Percentiles rank a stretch among this genome's conserved stretches.
Conservation (phyloP, 1,140 invertebrate genomes). For the Dryas iulia region DNA sequence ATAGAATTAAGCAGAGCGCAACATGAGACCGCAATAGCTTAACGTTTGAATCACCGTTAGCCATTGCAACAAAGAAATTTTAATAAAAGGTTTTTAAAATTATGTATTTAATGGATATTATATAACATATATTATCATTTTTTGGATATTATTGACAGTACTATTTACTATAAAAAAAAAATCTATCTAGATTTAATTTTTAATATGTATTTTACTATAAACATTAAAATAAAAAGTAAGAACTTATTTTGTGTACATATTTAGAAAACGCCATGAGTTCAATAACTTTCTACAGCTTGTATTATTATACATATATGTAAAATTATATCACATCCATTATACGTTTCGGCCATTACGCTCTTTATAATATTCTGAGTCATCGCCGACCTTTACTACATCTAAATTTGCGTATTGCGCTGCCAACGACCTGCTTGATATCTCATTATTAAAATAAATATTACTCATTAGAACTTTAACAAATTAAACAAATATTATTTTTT, state of each 20-base stretch:
- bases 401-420: conserved; percentile 56
- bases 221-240: no score
- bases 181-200: no score
- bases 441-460: not conserved
- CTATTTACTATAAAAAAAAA: no score
- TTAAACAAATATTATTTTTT: no score
- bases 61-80: conserved; percentile 1
- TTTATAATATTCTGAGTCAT: conserved; percentile 47
- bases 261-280: not conserved
- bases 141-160: no score
- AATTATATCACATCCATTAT: not conserved
- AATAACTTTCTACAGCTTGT: not conserved
- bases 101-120: no score
- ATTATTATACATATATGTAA: not conserved
- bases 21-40: conserved; percentile 37
- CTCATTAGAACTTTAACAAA: not conserved
- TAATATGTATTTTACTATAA: no score
- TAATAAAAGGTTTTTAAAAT: no score
- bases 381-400: conserved; percentile 60
- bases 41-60: conserved; percentile 1
- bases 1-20: conserved; percentile 52
- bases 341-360: not conserved
- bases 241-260: not conserved
- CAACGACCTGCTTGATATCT: conserved; percentile 45
- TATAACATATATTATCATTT: no score